A percentile compares a stretch with the other conserved stretches of the same genome.
phyloP scores from a whole-genome alignment of 1,140 invertebrate genomes.

The silkworm (Bombyx mori) region ASM3026992v2 NC_085110.1:12499501-12500000 shows the following conservation, averaged over 20 bases:
- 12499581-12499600: too few relatives aligned
- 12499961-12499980: conserved; percentile 44
- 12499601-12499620: too few relatives aligned
- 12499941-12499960: conserved; percentile 43
- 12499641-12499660: too few relatives aligned
- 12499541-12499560: too few relatives aligned
- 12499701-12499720: too few relatives aligned
- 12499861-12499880: conserved; percentile 29
- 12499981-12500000: conserved; percentile 33
- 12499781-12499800: conserved; percentile 52
- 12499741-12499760: conserved; percentile 42
- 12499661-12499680: too few relatives aligned
- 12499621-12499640: too few relatives aligned
- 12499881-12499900: neutral
- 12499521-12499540: too few relatives aligned
- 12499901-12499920: neutral
- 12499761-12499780: conserved; percentile 63
- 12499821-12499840: conserved; percentile 45
- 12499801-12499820: conserved; percentile 55
- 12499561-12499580: too few relatives aligned
- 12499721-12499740: too few relatives aligned
- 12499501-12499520: too few relatives aligned
- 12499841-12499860: conserved; percentile 37
- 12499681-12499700: too few relatives aligned
- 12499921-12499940: conserved; percentile 31